These are phyloP conservation scores for Pangasius sanitwongsei DNA, from an alignment of 2,797 vertebrate species.

Conservation along the genomic window DNA sequence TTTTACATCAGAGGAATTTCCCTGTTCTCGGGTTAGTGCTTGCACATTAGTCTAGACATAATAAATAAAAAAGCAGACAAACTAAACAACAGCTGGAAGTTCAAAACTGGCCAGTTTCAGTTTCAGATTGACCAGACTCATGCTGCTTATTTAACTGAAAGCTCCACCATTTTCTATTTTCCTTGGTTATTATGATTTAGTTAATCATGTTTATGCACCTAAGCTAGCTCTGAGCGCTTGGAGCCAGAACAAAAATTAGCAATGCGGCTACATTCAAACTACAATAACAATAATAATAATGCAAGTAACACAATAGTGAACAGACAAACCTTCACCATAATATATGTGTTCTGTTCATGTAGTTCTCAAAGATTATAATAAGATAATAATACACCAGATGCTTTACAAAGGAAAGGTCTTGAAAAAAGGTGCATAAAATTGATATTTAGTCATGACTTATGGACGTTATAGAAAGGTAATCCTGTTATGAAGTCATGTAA, in stretches of 20 bases:
- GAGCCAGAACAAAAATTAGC: not conserved
- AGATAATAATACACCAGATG: not conserved
- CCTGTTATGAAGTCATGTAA: not conserved
- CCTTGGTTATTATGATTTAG: not conserved
- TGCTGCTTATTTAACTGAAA: not conserved
- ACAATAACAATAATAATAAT: not conserved
- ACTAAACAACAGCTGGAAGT: not conserved
- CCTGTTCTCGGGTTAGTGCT: not conserved
- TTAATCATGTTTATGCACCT: not conserved
- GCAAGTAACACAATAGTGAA: not conserved
- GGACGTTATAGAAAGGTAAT: not conserved
- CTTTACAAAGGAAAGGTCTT: not conserved
- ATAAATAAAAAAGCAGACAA: constrained; percentile 2
- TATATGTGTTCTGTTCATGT: not conserved
- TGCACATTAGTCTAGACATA: not conserved
- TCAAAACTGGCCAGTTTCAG: not conserved
- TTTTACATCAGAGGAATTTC: not conserved
- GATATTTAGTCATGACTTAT: not conserved
- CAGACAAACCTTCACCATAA: not conserved
- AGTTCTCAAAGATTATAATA: not conserved
- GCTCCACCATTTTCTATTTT: not conserved
- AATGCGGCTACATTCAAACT: not conserved
- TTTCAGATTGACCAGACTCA: not conserved
- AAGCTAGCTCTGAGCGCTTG: not conserved
- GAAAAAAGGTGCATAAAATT: not conserved